Base-by-base conservation (phyloP, 2,888 invertebrate genomes). In the Bursaphelenchus okinawaensis region DNA sequence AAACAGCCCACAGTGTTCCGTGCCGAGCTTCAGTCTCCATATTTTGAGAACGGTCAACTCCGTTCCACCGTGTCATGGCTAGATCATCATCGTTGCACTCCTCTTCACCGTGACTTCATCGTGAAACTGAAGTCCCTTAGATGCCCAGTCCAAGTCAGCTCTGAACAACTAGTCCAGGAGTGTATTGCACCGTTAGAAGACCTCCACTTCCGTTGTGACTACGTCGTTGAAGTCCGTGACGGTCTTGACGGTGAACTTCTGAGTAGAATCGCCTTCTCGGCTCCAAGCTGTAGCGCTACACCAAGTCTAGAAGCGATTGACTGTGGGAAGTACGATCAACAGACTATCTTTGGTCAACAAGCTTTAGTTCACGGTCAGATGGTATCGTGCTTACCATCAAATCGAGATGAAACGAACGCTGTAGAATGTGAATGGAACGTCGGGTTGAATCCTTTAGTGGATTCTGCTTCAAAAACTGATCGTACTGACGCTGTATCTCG, bases 161-260 rank as follows among this genome's bases (percentile, higher is more conserved):
- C 75, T 64, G 72, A 71, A 70, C 64, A 75, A 71, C 59, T 66
- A 67, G 19, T 63, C 16, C 28, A 62, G 16, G 72, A 79, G 19
- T 78, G 78, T 58, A 67, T 73, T 3, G 74, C 74, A 7, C 19
- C 65, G 2, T 62, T 78, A 22, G 74, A 71, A 22, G 71, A 76
- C 8, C 68, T 78, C 0, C 68, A 70, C 7, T 78, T 78, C 62
- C 70, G 71, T 27, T 78, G 78, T 60, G 77, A 78, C 28, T 78
- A 78, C 55, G 66, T 69, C 51, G 74, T 79, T 12, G 68, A 69
- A 29, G 64, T 72, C 16, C 23, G 52, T 26, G 62, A 56, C 23
- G 19, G 24, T 12, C 16, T n/a, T 3, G 60, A 59, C 22, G 24
- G 60, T 9, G 50, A 56, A 24, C 7, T 59, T 4, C 31, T 59